These are phyloP conservation scores for Habrosyne pyritoides DNA, from an alignment of 2,888 invertebrate genomes.

Conservation along the genomic window DNA sequence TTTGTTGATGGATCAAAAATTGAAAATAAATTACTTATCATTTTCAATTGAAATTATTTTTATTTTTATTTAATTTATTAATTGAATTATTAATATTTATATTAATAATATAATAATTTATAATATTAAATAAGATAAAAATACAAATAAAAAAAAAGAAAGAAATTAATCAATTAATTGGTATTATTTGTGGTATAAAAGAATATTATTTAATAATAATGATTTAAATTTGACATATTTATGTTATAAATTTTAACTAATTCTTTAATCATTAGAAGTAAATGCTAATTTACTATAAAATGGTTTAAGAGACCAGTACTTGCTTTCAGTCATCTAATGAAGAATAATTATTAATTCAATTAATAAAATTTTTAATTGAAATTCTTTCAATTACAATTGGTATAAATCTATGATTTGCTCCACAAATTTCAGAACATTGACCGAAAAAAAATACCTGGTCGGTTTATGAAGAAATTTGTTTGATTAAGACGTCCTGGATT, in stretches of 20 bases:
- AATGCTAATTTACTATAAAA: constrained; percentile 84
- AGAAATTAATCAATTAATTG: constrained; percentile 81
- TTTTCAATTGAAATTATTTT: constrained; percentile 76
- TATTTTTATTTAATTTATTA: constrained; percentile 45
- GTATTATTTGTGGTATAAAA: constrained; percentile 88
- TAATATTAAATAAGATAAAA: constrained; percentile 77
- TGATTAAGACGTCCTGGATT: constrained; percentile 87
- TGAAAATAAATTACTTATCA: constrained; percentile 87
- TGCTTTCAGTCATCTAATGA: constrained; percentile 88
- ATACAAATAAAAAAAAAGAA: constrained; percentile 65
- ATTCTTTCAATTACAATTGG: constrained; percentile 87
- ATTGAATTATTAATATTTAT: constrained; percentile 47
- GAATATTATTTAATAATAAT: constrained; percentile 81
- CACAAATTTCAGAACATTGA: constrained; percentile 93
- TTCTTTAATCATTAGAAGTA: constrained; percentile 86
- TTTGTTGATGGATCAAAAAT: constrained; percentile 86
- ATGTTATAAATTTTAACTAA: constrained; percentile 78
- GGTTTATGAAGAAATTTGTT: constrained; percentile 84
- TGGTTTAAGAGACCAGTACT: constrained; percentile 89
- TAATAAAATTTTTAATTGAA: constrained; percentile 80
- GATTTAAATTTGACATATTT: constrained; percentile 88
- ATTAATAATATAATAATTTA: constrained; percentile 78
- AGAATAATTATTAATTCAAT: constrained; percentile 80
- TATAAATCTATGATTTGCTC: constrained; percentile 91
- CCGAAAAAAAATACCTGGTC: constrained; percentile 87